Base-by-base conservation (phyloP, 2,888 invertebrate species). In the Rhimphoctona megacephalus region DNA sequence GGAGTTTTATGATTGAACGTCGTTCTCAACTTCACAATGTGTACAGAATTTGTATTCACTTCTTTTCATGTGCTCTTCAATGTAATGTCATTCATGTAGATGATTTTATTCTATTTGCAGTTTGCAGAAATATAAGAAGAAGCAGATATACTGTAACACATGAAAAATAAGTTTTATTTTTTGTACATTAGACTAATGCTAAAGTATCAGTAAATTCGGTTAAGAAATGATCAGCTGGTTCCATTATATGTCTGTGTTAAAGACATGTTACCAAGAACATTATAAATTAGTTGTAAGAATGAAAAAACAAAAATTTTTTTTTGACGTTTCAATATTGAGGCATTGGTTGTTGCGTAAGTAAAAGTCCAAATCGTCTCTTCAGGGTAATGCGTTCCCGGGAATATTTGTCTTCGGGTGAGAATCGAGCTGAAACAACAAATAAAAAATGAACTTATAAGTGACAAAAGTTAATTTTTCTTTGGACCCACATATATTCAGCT, bases 341-440 rank as follows among this genome's bases (percentile, higher is more conserved):
- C 92, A 96, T 96, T 11, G 98, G 97, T 92, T 97, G 96, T 93
- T 99, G 98, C 17, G 98, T 98, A 11, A 97, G 95, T 33, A 99
- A 95, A 25, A 99, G 95, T 33, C 97, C 97, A 95, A 98, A 99
- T 92, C 99, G 96, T 93, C 97, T 97, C 95, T 99, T 99, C 87
- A 98, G 96, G 14, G 96, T 97, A 88, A 99, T 96, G 90, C 99
- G 95, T 91, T 99, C 97, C 88, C 97, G 96, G 1, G 98, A 99
- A 94, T 97, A 98, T 94, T 98, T 98, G 94, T 99, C 99, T 94
- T 99, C 98, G 0, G 99, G 99, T 1, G 99, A 98, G 94, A 99
- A 99, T 69, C 98, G 97, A 84, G 99, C 99, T 97, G 94, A 57
- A 96, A 96, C 78, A 11, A 80, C 94, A 54, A 96, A 96, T 77